Base-by-base conservation (phyloP, 2,113 vertebrate genomes). In the Pterocles orientalis region DNA sequence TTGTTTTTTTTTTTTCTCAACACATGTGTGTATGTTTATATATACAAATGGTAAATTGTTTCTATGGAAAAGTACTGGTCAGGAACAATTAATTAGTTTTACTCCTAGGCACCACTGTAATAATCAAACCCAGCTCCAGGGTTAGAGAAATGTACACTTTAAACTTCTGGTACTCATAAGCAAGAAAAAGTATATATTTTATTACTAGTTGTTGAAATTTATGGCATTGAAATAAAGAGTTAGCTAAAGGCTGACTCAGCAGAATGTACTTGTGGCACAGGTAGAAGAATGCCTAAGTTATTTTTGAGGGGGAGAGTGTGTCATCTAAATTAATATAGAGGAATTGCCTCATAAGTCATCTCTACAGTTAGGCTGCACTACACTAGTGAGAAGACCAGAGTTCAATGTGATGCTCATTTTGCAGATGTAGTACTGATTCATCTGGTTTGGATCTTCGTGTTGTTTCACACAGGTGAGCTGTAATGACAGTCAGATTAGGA, bases 261-360 rank as follows among this genome's bases (percentile, higher is more conserved):
- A 91, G 58, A 78, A 53, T 8, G 31, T 34, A 28, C 26, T 64
- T 41, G 79, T 3, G 1, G 50, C 11, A 7, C 10, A 41, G 76
- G 28, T 39, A 86, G 94, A 91, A 87, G 77, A 87, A 53, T 68
- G 33, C n/a, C 36, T 50, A 60, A 79, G 13, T 86, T 91, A 73
- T 95, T 88, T 96, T 61, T 94, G 79, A 39, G 17, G 31, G 43
- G 75, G 39, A 94, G 76, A 90, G 28, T 19, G 26, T 94, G 86
- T 88, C 5, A 91, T 64, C 78, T 90, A 89, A 95, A 94, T 92
- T 92, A 94, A 88, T 88, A 28, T 3, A 73, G 72, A 85, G 47
- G 78, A 95, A 90, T 94, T 97, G 84, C 75, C 81, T 96, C 90
- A 26, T 91, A 87, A 95, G 68, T 96, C 71, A 88, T 80, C 81